Evolutionary conservation across 1,140 invertebrate species (phyloP), one percentile per base, ranked within the genome.

Genomic region (Zaprionus taronus): DNA sequence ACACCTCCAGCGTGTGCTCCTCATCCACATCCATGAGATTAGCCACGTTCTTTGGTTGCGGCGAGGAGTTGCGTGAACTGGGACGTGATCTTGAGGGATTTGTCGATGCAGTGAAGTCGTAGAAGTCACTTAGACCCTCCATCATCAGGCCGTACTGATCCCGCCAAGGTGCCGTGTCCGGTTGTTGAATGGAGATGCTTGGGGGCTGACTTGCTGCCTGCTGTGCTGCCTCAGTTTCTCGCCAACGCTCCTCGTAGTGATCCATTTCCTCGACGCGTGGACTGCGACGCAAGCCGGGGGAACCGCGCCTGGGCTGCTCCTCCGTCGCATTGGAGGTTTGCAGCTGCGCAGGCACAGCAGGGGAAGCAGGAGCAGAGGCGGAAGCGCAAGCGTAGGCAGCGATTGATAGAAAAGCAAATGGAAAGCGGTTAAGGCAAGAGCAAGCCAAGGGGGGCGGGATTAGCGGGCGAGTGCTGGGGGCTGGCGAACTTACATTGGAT

Each of bases 101-200:
- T 0, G 80, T 70, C 0, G 91, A 92, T 20, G 91, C 91, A 0
- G 82, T 86, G 56, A 92, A 92, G 31, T 92, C 91, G n/a, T 92
- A 92, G 20, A 92, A 92, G 20, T 92, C 91, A 62, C 91, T 92
- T 0, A 92, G 41, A 1, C 91, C 91, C 64, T 92, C 90, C 83
- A 92, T 89, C 0, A 92, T 49, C 3, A 92, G 63, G 0, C 91
- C 91, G n/a, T 87, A 78, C 44, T 91, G 55, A 80, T 92, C 89
- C 0, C 89, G 79, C 91, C 91, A 92, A 2, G 91, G 81, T 11
- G 75, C 91, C 38, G 76, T 79, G 26, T 92, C 91, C 17, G 89
- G 77, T n/a, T 79, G 70, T 5, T 80, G 68, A 14, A 92, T 44
- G 14, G 47, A 65, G 6, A 92, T 92, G 31, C 38, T 61, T 0